Evolutionary conservation across 1,140 invertebrate genomes (phyloP), one percentile per base, ranked within the genome.

Genomic region (Theocolax elegans): DNA sequence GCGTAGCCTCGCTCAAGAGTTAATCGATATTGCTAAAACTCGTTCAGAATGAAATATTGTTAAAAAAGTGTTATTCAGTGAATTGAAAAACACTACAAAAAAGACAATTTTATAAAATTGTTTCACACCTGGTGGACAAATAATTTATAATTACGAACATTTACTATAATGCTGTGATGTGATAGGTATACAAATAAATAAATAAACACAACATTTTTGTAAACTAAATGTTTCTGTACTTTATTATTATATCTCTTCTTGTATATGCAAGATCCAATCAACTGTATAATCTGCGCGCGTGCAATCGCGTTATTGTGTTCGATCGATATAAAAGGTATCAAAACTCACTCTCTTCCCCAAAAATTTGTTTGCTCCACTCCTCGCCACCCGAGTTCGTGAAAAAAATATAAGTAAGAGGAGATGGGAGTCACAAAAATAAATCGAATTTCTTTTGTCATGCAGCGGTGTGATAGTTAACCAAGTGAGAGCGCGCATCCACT

Each of bases 311-410:
- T n/a, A n/a, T 56, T 79, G 65, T 79, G 72, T 80, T 81, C 71
- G 75, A 79, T 76, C 75, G 76, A 80, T 84, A 83, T 84, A 84
- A 85, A 85, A 84, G 75, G 79, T 84, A 84, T 84, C 82, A 85
- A 85, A 85, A 84, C 72, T 79, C 60, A 49, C 74, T 48, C 19
- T 44, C 56, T 17, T 62, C 48, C 6, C 25, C 15, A 35, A 9
- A 58, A 58, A 60, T 25, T 31, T 1, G 15, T 58, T 69, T 58
- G 35, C 58, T 63, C 62, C 35, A 48, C 15, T 8, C 17, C 29
- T 64, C 42, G 40, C 29, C 48, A 60, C 21, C 42, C 38, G 56
- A 68, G 31, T 60, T 60, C 21, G 29, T 27, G n/a, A n/a, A 12
- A 54, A 17, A 44, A 17, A 31, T 58, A 66, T 44, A 29, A 46